Evolutionary conservation across 2,888 invertebrate species (phyloP).

Genomic region (Drosophila parthenogenetica): DNA sequence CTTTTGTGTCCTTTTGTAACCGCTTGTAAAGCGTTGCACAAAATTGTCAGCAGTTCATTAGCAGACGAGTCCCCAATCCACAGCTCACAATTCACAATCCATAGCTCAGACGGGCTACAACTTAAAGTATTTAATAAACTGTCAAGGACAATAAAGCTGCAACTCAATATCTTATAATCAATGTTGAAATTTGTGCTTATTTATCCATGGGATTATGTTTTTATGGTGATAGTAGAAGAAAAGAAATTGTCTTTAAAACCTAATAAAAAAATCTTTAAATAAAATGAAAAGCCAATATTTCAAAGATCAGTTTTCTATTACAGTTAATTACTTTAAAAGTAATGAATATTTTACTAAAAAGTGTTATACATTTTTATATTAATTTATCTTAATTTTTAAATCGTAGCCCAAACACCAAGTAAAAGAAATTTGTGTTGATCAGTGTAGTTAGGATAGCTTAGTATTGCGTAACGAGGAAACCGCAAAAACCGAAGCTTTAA

Average conservation of each 20-base stretch:
- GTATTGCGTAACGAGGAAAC: conserved; percentile 57
- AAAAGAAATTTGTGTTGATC: neutral
- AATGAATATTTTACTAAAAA: too few species aligned
- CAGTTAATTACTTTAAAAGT: too few species aligned
- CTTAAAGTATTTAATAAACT: conserved; percentile 70
- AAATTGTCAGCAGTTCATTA: conserved; percentile 79
- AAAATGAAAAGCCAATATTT: too few species aligned
- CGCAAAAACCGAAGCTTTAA: conserved; percentile 83
- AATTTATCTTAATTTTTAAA: too few species aligned
- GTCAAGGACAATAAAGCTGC: conserved; percentile 27
- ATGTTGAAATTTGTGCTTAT: neutral
- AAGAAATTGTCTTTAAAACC: too few species aligned
- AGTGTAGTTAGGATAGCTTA: neutral
- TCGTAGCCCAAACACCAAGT: too few species aligned
- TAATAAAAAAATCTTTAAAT: too few species aligned
- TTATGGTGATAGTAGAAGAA: too few species aligned
- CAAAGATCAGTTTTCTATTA: too few species aligned
- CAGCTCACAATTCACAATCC: neutral
- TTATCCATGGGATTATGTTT: too few species aligned
- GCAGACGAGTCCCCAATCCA: conserved; percentile 37
- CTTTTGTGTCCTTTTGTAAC: conserved; percentile 62
- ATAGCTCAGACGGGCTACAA: conserved; percentile 1
- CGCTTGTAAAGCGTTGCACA: conserved; percentile 77
- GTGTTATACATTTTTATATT: too few species aligned
- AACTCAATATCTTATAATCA: neutral